Evolutionary conservation across 1,140 invertebrate species (phyloP).

Genomic region (Probaryconus sp.): DNA sequence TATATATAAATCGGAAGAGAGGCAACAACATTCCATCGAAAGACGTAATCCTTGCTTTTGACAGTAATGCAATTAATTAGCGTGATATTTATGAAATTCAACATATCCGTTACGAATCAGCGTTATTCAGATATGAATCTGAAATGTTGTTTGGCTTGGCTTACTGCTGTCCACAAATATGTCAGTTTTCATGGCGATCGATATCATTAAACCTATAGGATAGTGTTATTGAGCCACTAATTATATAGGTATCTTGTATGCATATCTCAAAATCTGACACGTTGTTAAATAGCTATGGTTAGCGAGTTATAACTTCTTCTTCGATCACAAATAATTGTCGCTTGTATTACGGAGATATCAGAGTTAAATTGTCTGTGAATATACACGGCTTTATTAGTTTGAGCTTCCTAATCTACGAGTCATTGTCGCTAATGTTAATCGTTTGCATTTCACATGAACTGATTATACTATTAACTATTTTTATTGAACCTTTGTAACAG

Average conservation of each 20-base stretch:
- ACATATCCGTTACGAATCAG: slow-evolving; percentile 5
- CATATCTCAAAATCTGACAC: slow-evolving; percentile 42
- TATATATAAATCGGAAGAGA: too few relatives aligned
- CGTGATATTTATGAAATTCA: slow-evolving; percentile 26
- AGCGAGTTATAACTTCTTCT: slow-evolving; percentile 45
- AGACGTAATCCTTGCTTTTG: not conserved
- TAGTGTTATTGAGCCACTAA: slow-evolving; percentile 30
- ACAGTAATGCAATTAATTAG: slow-evolving; percentile 9
- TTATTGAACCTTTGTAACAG: too few relatives aligned
- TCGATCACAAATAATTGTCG: slow-evolving; percentile 47
- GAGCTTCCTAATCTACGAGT: slow-evolving; percentile 48
- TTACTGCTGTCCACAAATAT: slow-evolving; percentile 43
- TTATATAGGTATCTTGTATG: slow-evolving; percentile 43
- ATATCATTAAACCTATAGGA: slow-evolving; percentile 32
- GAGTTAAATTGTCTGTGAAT: slow-evolving; percentile 41
- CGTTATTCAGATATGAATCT: slow-evolving; percentile 21
- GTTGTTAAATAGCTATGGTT: slow-evolving; percentile 28
- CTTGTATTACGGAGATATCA: slow-evolving; percentile 21
- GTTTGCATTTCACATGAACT: too few relatives aligned
- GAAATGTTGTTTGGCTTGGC: slow-evolving; percentile 12
- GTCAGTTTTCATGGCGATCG: slow-evolving; percentile 44
- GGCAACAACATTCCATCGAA: not conserved
- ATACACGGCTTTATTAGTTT: slow-evolving; percentile 56
- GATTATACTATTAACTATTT: too few relatives aligned
- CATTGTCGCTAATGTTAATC: too few relatives aligned